These are phyloP conservation scores for Tipula confusa DNA, from an alignment of 2,888 invertebrate species.

Conservation along the genomic window DNA sequence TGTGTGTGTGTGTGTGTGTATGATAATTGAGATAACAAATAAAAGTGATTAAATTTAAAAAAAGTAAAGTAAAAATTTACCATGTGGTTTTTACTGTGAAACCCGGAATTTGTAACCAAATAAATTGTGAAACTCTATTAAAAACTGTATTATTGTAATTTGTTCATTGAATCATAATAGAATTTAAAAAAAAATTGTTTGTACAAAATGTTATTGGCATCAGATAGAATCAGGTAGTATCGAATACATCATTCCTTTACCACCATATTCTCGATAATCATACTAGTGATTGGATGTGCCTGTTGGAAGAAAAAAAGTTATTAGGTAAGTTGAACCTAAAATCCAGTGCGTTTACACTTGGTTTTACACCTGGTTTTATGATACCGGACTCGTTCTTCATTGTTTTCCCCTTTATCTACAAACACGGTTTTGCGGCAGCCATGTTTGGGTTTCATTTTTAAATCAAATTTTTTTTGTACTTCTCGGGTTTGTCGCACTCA, in stretches of 20 bases:
- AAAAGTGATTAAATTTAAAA: not conserved
- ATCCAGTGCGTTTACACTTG: too few relatives aligned
- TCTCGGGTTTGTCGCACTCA: too few relatives aligned
- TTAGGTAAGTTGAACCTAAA: not conserved
- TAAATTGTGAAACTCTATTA: not conserved
- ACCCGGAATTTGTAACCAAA: not conserved
- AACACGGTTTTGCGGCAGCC: too few relatives aligned
- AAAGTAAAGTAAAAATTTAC: not conserved
- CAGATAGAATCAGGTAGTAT: not conserved
- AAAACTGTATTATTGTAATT: not conserved
- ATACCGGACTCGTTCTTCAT: too few relatives aligned
- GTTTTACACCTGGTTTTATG: too few relatives aligned
- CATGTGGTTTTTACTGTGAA: not conserved
- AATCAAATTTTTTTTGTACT: too few relatives aligned
- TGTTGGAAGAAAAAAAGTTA: conserved; percentile 5
- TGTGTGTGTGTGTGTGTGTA: too few relatives aligned
- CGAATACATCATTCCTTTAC: not conserved
- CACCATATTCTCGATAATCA: not conserved
- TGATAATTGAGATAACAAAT: not conserved
- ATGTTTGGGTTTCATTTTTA: too few relatives aligned
- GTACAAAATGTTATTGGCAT: not conserved
- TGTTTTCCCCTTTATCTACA: too few relatives aligned
- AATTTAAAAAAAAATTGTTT: not conserved
- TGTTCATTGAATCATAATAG: not conserved
- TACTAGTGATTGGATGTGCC: not conserved